Conservation (phyloP, 1,140 invertebrate genomes). For the Caenorhabditis latens region DNA sequence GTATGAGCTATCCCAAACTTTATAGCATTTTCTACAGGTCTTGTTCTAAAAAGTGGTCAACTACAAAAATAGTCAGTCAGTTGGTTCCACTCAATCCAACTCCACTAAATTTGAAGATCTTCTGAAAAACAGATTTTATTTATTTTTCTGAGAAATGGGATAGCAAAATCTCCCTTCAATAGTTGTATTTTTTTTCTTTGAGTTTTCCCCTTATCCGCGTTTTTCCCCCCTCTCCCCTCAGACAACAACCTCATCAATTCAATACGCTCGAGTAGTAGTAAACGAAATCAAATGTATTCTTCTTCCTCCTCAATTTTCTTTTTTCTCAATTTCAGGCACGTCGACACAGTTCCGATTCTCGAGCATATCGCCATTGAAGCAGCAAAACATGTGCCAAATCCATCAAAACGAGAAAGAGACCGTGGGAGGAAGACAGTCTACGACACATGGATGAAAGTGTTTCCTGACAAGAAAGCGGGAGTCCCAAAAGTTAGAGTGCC, state of each 20-base stretch:
- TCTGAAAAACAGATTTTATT: neutral
- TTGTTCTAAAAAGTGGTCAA: no score
- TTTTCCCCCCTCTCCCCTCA: no score
- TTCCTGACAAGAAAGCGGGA: slow-evolving; percentile 22
- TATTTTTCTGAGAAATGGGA: neutral
- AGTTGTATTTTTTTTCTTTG: no score
- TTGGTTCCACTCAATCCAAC: no score
- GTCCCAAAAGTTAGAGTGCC: slow-evolving; percentile 60
- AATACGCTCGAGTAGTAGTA: slow-evolving; percentile 14
- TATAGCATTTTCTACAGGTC: no score
- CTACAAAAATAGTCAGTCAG: no score
- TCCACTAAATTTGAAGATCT: no score
- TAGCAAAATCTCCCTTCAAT: no score
- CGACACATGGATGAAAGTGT: slow-evolving; percentile 71
- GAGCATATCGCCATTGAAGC: slow-evolving; percentile 71
- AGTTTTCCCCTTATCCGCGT: no score
- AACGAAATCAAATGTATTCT: slow-evolving; percentile 30
- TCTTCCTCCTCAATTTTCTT: neutral
- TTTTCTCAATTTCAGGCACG: slow-evolving; percentile 63
- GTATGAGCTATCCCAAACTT: no score
- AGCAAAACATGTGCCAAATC: slow-evolving; percentile 72
- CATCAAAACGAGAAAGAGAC: slow-evolving; percentile 68
- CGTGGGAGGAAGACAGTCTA: slow-evolving; percentile 73
- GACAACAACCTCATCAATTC: neutral
- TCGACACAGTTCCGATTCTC: slow-evolving; percentile 71